Base-by-base conservation (phyloP, 1,140 invertebrate species). In the Trigoniulus corallinus region DNA sequence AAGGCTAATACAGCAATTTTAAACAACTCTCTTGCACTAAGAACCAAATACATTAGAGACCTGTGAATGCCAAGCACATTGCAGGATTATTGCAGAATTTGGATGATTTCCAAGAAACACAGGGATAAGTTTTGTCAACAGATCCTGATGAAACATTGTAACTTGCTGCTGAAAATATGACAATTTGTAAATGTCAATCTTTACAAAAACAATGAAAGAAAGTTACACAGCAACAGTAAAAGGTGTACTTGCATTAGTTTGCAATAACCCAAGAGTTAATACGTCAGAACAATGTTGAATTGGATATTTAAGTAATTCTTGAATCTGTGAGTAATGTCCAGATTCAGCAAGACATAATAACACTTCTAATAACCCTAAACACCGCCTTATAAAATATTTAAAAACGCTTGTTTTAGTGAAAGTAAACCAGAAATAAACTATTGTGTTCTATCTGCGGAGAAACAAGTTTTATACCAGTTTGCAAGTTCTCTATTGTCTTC, bases 101-200 rank as follows among this genome's bases (percentile, higher is more conserved):
- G 88, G 86, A 74, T 96, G 91, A 70, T 92, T 94, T 13, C 81
- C 80, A 15, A 96, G 70, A 67, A 96, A 96, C 48, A 89, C 82
- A 1, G 88, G 87, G 63, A 97, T 84, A 10, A 95, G 64, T 39
- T 74, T 81, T 42, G 79, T 78, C 25, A 95, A 72, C 37, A 95
- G 64, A 63, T 96, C 91, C 67, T 91, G 85, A 48, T 67, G 65
- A 27, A 70, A 47, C 7, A 59, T 63, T 53, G 66, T 69, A 60
- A 67, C 65, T 20, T 61, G 57, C 3, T 59, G 58, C 65, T 71
- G 54, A 50, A 21, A 47, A 53, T 27, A 52, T 39, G 44, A 40
- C 12, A 34, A 47, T 48, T 13, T n/a, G 46, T 42, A 10, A 47
- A 40, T 48, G 20, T 10, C 10, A 40, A 40, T 54, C 26, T 23